Percentiles rank a stretch among this genome's conserved stretches.
Evolutionary conservation across 2,888 invertebrate species (phyloP).

Genomic region (Neuroscelio doddi): DNA sequence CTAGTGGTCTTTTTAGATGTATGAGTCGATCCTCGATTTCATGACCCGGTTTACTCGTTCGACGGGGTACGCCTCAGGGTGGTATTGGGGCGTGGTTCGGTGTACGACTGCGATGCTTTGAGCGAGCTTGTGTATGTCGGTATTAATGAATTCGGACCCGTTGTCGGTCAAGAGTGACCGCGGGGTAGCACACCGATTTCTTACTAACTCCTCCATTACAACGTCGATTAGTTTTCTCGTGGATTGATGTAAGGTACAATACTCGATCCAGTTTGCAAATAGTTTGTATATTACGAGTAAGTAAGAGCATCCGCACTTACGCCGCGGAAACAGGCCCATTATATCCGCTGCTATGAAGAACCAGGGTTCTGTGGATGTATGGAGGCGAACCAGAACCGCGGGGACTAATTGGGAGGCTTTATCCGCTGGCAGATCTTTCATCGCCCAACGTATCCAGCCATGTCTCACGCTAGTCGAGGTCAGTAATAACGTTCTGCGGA

Average conservation of each 20-base stretch:
- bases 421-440: constrained; percentile 1
- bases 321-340: background rate
- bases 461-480: background rate
- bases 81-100: background rate
- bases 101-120: background rate
- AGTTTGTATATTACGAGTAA: constrained; percentile 21
- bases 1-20: constrained; percentile 14
- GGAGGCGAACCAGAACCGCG: too few relatives aligned
- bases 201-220: constrained; percentile 32
- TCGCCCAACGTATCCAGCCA: background rate
- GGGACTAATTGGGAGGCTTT: too few relatives aligned
- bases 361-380: background rate
- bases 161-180: constrained; percentile 47
- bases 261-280: constrained; percentile 27
- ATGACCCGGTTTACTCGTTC: constrained; percentile 24
- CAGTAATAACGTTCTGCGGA: background rate
- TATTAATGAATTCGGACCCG: constrained; percentile 45
- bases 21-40: constrained; percentile 18
- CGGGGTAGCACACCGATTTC: constrained; percentile 46
- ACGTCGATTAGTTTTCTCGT: constrained; percentile 15
- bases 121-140: background rate
- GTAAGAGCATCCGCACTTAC: background rate
- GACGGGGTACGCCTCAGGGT: constrained; percentile 17
- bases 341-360: background rate
- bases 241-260: constrained; percentile 7